These are phyloP conservation scores for Vireo griseus DNA, from an alignment of 2,797 vertebrate genomes.

Conservation along the genomic window DNA sequence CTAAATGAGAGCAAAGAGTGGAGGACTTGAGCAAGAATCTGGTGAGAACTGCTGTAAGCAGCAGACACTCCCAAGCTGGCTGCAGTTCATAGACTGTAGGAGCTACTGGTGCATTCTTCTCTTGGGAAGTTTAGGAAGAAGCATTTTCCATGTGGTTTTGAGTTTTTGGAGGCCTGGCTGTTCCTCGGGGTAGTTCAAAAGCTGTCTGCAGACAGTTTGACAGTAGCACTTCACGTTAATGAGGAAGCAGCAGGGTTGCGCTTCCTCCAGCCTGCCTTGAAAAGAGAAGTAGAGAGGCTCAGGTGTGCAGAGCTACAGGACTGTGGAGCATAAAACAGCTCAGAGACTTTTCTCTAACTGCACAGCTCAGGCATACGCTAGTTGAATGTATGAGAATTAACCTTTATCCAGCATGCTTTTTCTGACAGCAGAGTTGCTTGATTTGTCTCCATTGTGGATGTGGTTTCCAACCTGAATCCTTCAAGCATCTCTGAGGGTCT, in stretches of 20 bases:
- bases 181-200: background rate
- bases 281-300: background rate
- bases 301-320: background rate
- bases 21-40: background rate
- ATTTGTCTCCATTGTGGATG: background rate
- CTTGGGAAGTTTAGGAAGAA: background rate
- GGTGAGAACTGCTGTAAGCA: background rate
- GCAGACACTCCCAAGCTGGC: background rate
- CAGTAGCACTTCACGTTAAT: background rate
- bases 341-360: background rate
- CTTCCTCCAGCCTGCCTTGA: background rate
- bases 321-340: background rate
- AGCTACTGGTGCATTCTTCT: background rate
- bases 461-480: background rate
- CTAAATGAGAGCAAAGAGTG: background rate
- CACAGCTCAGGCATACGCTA: background rate
- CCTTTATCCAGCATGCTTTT: background rate
- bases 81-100: background rate
- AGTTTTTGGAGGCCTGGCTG: background rate
- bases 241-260: background rate
- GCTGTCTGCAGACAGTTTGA: background rate
- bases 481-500: background rate
- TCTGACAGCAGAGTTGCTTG: background rate
- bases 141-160: background rate
- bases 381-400: background rate